Conservation (phyloP, 2,888 invertebrate species). For the Allophyes oxyacanthae region DNA sequence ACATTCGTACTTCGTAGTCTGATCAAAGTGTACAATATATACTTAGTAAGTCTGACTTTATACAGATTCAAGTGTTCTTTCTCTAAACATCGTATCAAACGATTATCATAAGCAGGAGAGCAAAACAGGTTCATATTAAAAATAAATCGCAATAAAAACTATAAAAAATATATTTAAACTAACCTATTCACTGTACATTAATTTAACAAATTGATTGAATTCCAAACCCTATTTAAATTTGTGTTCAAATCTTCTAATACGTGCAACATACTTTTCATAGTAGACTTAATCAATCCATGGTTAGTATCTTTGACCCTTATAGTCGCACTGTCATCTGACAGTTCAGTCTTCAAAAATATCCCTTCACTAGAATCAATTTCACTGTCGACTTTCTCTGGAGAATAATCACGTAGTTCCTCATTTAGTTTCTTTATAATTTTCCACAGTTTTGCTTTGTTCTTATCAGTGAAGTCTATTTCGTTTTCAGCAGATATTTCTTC, state of each 20-base stretch:
- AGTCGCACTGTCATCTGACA: slow-evolving; percentile 65
- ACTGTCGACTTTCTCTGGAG: slow-evolving; percentile 57
- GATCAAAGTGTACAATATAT: too few species aligned
- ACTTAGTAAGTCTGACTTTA: too few species aligned
- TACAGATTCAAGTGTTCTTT: too few species aligned
- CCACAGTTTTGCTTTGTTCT: slow-evolving; percentile 64
- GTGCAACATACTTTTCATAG: slow-evolving; percentile 70
- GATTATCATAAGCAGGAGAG: too few species aligned
- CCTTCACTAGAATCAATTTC: slow-evolving; percentile 49
- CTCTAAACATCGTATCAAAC: too few species aligned
- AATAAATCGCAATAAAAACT: neutral
- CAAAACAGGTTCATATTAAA: too few species aligned
- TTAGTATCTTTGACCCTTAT: slow-evolving; percentile 66
- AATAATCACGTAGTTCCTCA: slow-evolving; percentile 65
- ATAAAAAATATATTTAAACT: slow-evolving; percentile 32
- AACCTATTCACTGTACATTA: slow-evolving; percentile 66
- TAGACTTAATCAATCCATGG: slow-evolving; percentile 70
- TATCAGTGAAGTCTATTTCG: slow-evolving; percentile 63
- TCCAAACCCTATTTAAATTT: slow-evolving; percentile 78
- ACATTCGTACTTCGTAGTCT: too few species aligned
- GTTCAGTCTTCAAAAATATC: slow-evolving; percentile 66
- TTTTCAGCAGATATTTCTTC: slow-evolving; percentile 65
- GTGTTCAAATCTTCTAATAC: slow-evolving; percentile 76
- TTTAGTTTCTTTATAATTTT: slow-evolving; percentile 72
- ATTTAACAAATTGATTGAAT: slow-evolving; percentile 72